Conservation (phyloP, 2,113 vertebrate species). For the Willisornis vidua region DNA sequence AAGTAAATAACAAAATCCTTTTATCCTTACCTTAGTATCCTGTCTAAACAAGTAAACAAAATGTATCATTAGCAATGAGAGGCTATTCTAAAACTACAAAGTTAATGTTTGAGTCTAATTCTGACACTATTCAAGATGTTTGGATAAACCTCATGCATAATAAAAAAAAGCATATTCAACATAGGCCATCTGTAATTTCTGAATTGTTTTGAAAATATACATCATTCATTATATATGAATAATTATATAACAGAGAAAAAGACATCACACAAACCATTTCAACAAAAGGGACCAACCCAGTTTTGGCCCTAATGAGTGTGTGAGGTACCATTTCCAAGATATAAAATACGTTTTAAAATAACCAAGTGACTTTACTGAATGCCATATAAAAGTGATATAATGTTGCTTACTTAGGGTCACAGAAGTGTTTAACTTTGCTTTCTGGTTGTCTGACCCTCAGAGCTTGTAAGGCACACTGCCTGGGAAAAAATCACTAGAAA, state of each 20-base stretch:
- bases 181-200: conserved; percentile 7
- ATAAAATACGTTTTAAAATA: neutral
- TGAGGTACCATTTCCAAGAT: neutral
- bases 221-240: neutral
- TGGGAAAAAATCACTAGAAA: neutral
- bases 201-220: conserved; percentile 22
- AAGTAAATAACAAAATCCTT: neutral
- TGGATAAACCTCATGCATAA: neutral
- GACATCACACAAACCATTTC: neutral
- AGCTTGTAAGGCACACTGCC: neutral
- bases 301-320: neutral
- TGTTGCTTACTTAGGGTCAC: neutral
- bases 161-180: neutral
- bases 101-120: neutral
- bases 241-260: neutral
- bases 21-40: neutral
- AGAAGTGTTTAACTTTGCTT: neutral
- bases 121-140: neutral
- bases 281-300: neutral
- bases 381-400: neutral
- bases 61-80: neutral
- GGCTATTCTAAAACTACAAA: neutral
- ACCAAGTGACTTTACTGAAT: neutral
- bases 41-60: neutral
- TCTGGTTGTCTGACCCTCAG: neutral